phyloP scores from a whole-genome alignment of 2,113 vertebrate genomes.

The Lipophrys pholis region DNA sequence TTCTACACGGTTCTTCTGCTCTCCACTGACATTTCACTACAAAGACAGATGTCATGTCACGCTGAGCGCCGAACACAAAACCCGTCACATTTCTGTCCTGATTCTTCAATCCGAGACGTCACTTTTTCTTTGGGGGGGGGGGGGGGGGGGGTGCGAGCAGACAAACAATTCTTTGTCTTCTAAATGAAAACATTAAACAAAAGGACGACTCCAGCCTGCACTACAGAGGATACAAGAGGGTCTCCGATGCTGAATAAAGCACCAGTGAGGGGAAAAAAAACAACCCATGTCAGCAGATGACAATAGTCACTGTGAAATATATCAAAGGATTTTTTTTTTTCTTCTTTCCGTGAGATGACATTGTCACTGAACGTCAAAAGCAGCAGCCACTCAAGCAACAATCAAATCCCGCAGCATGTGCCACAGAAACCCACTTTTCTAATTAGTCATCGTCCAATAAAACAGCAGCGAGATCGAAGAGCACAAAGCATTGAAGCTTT shows the following conservation, averaged over 20 bases:
- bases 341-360: conserved; percentile 46
- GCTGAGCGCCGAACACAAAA: conserved; percentile 16
- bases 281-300: conserved; percentile 38
- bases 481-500: conserved; percentile 21
- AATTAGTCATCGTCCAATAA: conserved; percentile 58
- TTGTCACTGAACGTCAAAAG: conserved; percentile 48
- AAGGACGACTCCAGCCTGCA: conserved; percentile 33
- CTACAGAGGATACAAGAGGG: conserved; percentile 33
- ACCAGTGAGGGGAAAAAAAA: conserved; percentile 5
- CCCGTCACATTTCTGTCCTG: conserved; percentile 19
- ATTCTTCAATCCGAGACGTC: conserved; percentile 1
- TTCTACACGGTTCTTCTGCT: conserved; percentile 27
- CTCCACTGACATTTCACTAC: conserved; percentile 49
- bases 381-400: conserved; percentile 44
- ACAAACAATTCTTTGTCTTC: conserved; percentile 40
- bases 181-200: conserved; percentile 47
- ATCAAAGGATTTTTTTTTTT: conserved; percentile 55
- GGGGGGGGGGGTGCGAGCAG: neutral
- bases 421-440: conserved; percentile 60
- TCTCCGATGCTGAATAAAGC: conserved; percentile 65
- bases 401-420: conserved; percentile 59
- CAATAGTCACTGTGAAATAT: conserved; percentile 43
- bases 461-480: conserved; percentile 28
- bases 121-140: no score
- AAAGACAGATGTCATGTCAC: conserved; percentile 53